phyloP scores from a whole-genome alignment of 2,888 invertebrate genomes.

The Tupiocoris notatus region DNA sequence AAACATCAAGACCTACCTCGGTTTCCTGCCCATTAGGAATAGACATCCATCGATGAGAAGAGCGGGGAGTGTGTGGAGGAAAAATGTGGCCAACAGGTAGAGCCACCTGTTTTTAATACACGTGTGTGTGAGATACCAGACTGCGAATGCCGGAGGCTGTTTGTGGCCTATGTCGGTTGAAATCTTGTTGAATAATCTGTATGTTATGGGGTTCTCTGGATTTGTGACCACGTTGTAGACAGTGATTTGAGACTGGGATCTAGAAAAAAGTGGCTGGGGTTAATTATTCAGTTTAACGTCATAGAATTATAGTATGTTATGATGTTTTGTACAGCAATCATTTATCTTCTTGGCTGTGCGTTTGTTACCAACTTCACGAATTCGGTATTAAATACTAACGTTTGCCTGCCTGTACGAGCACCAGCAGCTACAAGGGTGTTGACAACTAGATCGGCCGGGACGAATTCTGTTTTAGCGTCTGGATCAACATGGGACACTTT shows the following conservation, averaged over 20 bases:
- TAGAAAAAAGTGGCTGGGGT: conserved; percentile 29
- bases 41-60: conserved; percentile 63
- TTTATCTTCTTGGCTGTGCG: no score
- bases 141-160: conserved; percentile 47
- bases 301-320: no score
- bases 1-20: no score
- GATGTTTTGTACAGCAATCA: no score
- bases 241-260: conserved; percentile 11
- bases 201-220: conserved; percentile 72
- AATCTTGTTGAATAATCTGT: conserved; percentile 65
- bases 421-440: conserved; percentile 68
- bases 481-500: conserved; percentile 57
- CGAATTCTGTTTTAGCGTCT: conserved; percentile 61
- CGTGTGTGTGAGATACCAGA: conserved; percentile 59
- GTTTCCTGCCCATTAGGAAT: conserved; percentile 34
- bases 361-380: no score
- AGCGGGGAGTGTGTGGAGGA: conserved; percentile 72
- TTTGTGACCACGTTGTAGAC: conserved; percentile 86
- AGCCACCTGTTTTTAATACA: conserved; percentile 60
- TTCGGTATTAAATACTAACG: conserved; percentile 11
- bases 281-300: neutral
- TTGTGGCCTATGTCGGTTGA: conserved; percentile 58
- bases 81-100: conserved; percentile 59
- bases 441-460: conserved; percentile 71
- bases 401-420: conserved; percentile 12